A percentile compares a stretch with the other conserved stretches of the same genome.
phyloP scores from a whole-genome alignment of 1,140 invertebrate genomes.

The Drosophila simulans region DNA sequence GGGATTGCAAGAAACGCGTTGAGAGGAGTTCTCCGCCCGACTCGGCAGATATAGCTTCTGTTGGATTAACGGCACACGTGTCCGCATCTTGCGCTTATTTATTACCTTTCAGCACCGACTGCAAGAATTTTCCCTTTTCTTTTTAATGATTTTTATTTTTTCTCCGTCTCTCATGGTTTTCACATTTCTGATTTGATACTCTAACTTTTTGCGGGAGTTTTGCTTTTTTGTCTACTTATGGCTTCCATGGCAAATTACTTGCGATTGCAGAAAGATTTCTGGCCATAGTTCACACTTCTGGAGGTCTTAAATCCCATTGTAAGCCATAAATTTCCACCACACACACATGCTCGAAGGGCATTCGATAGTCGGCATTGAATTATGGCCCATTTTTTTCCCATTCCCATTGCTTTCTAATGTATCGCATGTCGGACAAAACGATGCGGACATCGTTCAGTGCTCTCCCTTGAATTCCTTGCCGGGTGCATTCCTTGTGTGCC shows the following conservation, averaged over 20 bases:
- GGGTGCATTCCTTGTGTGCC: slow-evolving; percentile 44
- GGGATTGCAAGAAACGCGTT: slow-evolving; percentile 4
- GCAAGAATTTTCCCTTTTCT: slow-evolving; percentile 60
- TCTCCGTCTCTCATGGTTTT: background rate
- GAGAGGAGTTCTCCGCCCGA: background rate
- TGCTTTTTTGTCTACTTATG: too few relatives aligned
- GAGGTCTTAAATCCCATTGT: background rate
- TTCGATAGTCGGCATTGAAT: background rate
- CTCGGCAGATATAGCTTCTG: slow-evolving; percentile 33
- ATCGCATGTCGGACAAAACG: slow-evolving; percentile 41
- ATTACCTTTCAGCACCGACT: slow-evolving; percentile 76
- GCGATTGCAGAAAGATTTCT: too few relatives aligned
- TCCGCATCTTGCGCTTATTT: slow-evolving; percentile 78
- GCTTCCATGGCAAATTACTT: too few relatives aligned
- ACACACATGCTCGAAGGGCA: background rate
- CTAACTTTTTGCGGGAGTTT: slow-evolving; percentile 3
- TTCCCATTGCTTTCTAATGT: slow-evolving; percentile 38
- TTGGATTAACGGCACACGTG: slow-evolving; percentile 79
- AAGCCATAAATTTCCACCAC: background rate
- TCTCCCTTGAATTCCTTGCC: slow-evolving; percentile 37
- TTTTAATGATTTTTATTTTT: slow-evolving; percentile 35
- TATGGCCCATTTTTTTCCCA: background rate
- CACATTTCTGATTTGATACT: slow-evolving; percentile 39
- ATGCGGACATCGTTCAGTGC: slow-evolving; percentile 43
- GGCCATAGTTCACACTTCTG: background rate